Conservation (phyloP, 2,113 vertebrate species). For the Bubo bubo region DNA sequence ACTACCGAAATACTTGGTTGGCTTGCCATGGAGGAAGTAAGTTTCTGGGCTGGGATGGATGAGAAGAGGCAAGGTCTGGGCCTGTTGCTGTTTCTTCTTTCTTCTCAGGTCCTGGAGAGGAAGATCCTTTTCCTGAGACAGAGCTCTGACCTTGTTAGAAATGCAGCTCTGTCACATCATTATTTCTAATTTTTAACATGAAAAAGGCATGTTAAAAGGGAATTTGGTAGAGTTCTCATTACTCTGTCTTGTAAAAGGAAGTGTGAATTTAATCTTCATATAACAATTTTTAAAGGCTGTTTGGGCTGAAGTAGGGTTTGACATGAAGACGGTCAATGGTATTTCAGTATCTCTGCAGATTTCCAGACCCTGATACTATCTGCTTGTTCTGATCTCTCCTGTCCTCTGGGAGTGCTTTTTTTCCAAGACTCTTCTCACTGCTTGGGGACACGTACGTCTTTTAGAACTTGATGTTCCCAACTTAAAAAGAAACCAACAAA, state of each 20-base stretch:
- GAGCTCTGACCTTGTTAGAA: background rate
- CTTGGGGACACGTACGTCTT: background rate
- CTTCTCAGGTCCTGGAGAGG: background rate
- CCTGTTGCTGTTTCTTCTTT: background rate
- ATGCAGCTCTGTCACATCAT: background rate
- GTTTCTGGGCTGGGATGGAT: background rate
- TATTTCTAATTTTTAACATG: constrained; percentile 24
- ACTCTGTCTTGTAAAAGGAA: background rate
- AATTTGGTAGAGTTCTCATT: constrained; percentile 16
- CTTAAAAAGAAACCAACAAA: background rate
- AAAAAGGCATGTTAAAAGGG: constrained; percentile 35
- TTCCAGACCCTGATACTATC: background rate
- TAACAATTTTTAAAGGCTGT: background rate
- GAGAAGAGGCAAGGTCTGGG: background rate
- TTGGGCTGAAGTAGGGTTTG: background rate
- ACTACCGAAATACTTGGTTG: background rate
- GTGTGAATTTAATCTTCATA: background rate
- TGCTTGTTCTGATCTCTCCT: background rate
- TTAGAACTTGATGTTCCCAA: background rate
- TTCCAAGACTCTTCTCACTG: background rate
- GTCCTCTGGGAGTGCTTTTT: background rate
- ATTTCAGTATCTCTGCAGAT: background rate
- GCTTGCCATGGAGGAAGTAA: background rate
- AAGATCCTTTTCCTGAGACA: background rate
- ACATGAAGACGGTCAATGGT: background rate